phyloP scores from a whole-genome alignment of 2,113 vertebrate species.

The Agapornis roseicollis region DNA sequence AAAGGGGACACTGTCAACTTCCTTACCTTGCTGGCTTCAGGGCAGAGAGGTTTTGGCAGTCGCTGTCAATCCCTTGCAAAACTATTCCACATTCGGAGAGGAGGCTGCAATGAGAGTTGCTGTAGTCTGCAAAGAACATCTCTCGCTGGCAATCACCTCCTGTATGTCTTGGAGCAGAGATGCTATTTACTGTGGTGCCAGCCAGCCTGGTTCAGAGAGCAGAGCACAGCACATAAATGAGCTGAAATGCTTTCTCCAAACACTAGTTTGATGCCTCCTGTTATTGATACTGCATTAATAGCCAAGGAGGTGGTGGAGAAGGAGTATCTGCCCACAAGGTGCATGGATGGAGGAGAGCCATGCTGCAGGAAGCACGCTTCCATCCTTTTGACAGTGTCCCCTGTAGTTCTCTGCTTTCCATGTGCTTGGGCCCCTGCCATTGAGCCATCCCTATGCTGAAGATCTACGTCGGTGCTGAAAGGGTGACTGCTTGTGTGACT shows the following conservation, averaged over 20 bases:
- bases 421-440: not conserved
- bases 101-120: not conserved
- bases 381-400: conserved; percentile 32
- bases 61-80: not conserved
- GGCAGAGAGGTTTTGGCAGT: not conserved
- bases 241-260: not conserved
- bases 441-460: not conserved
- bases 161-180: not conserved
- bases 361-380: not conserved
- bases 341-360: not conserved
- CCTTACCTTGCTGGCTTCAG: not conserved
- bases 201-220: not conserved
- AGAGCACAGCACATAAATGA: not conserved
- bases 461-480: not conserved
- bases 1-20: conserved; percentile 28
- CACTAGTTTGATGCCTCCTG: not conserved
- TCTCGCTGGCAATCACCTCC: not conserved
- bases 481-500: not conserved
- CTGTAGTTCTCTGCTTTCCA: not conserved
- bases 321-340: not conserved
- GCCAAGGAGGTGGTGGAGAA: not conserved
- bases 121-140: not conserved
- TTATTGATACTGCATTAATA: not conserved
- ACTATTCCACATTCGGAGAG: not conserved
- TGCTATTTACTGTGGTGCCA: accelerated